These are phyloP conservation scores for Phaonia tiefii DNA, from an alignment of 2,888 invertebrate genomes.

Conservation along the genomic window DNA sequence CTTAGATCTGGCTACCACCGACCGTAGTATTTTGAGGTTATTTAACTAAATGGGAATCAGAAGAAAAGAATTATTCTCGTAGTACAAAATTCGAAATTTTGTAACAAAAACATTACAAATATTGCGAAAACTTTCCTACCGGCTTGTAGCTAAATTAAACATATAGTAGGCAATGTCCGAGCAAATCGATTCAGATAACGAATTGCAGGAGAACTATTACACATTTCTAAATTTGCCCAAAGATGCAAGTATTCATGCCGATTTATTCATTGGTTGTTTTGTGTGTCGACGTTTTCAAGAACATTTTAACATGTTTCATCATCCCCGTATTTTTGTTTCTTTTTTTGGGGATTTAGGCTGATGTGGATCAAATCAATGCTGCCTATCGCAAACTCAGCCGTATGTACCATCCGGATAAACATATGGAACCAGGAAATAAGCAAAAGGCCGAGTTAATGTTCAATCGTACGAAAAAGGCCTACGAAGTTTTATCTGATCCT, in stretches of 20 bases:
- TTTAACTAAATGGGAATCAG: conserved; percentile 56
- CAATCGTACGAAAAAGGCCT: conserved; percentile 94
- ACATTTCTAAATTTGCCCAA: conserved; percentile 91
- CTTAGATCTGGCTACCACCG: too few species aligned
- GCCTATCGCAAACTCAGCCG: conserved; percentile 95
- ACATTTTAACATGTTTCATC: conserved; percentile 35
- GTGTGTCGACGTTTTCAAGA: conserved; percentile 34
- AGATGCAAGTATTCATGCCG: conserved; percentile 84
- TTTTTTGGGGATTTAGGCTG: conserved; percentile 85
- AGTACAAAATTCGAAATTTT: conserved; percentile 63
- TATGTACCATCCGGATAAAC: conserved; percentile 98
- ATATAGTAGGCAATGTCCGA: conserved; percentile 71
- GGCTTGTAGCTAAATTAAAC: conserved; percentile 2
- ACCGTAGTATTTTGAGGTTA: conserved; percentile 69
- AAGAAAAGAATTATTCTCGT: conserved; percentile 36
- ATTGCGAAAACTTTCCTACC: conserved; percentile 29
- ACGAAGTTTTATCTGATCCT: conserved; percentile 96
- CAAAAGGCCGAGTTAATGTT: conserved; percentile 95
- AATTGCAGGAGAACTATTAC: conserved; percentile 92
- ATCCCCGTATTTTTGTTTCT: conserved; percentile 26
- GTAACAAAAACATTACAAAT: conserved; percentile 53
- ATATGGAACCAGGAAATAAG: conserved; percentile 90
- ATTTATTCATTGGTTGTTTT: background rate
- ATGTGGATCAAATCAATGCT: conserved; percentile 94
- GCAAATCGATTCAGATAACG: conserved; percentile 85